Evolutionary conservation across 1,140 invertebrate species (phyloP).

Genomic region (Drosophila grimshawi): DNA sequence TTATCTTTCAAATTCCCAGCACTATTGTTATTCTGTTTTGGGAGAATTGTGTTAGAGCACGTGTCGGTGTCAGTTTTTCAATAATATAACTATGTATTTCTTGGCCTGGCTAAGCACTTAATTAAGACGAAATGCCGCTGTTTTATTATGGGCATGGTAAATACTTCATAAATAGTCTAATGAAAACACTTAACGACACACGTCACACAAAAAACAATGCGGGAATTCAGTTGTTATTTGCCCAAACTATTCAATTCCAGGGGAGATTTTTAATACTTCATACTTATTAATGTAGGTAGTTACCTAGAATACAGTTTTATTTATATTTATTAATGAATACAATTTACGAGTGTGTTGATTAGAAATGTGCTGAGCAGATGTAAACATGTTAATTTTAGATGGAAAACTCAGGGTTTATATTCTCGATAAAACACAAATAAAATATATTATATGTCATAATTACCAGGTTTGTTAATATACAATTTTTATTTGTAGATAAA

Average conservation of each 20-base stretch:
- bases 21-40: constrained; percentile 21
- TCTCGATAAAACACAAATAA: too few relatives aligned
- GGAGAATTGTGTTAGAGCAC: constrained; percentile 37
- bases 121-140: constrained; percentile 64
- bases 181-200: constrained; percentile 69
- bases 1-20: constrained; percentile 43
- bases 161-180: constrained; percentile 62
- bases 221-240: constrained; percentile 61
- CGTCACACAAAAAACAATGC: constrained; percentile 74
- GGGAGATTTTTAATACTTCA: constrained; percentile 38
- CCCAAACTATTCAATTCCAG: constrained; percentile 19
- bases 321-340: constrained; percentile 7
- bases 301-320: constrained; percentile 24
- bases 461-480: background rate
- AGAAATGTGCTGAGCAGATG: background rate
- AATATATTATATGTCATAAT: too few relatives aligned
- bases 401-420: too few relatives aligned
- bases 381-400: too few relatives aligned
- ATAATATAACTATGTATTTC: background rate
- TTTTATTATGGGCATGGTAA: constrained; percentile 63
- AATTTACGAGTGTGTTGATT: background rate
- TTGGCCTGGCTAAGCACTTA: constrained; percentile 52
- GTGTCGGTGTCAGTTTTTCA: constrained; percentile 36
- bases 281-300: constrained; percentile 2
- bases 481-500: background rate